These are phyloP conservation scores for Chaetodon auriga DNA, from an alignment of 2,113 vertebrate species.

Conservation along the genomic window DNA sequence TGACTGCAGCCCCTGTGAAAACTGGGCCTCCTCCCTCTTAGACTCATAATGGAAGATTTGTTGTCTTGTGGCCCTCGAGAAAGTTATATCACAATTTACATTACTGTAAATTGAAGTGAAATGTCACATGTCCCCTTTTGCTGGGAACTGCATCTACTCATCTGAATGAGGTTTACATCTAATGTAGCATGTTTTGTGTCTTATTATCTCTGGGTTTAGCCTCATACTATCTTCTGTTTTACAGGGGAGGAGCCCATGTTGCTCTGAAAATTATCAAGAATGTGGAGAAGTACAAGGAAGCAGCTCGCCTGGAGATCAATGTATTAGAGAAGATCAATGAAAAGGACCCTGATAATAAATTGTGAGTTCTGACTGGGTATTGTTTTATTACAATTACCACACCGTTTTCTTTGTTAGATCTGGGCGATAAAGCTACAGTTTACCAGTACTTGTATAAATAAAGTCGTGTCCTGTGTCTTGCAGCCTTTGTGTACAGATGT, in stretches of 20 bases:
- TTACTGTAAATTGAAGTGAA: not conserved
- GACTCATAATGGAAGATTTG: not conserved
- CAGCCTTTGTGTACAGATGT: conserved; percentile 96
- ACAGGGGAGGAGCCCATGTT: conserved; percentile 89
- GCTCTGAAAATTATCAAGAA: conserved; percentile 99
- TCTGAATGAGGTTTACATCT: not conserved
- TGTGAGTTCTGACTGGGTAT: conserved; percentile 75
- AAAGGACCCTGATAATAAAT: conserved; percentile 94
- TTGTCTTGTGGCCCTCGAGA: not conserved
- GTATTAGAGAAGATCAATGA: conserved; percentile 96
- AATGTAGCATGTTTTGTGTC: not conserved
- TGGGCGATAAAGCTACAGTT: not conserved
- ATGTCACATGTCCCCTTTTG: not conserved
- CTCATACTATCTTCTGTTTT: not conserved
- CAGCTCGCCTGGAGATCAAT: conserved; percentile 96
- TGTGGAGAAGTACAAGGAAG: conserved; percentile 97
- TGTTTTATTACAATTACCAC: not conserved
- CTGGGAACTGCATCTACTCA: not conserved
- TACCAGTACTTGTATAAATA: not conserved
- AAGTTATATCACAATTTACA: not conserved
- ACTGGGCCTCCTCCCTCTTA: not conserved
- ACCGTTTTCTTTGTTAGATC: not conserved
- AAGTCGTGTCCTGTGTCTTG: not conserved
- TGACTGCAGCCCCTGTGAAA: not conserved
- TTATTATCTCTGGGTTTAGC: not conserved